These are phyloP conservation scores for Malaclemys terrapin DNA, from an alignment of 2,113 vertebrate species.

Conservation along the genomic window DNA sequence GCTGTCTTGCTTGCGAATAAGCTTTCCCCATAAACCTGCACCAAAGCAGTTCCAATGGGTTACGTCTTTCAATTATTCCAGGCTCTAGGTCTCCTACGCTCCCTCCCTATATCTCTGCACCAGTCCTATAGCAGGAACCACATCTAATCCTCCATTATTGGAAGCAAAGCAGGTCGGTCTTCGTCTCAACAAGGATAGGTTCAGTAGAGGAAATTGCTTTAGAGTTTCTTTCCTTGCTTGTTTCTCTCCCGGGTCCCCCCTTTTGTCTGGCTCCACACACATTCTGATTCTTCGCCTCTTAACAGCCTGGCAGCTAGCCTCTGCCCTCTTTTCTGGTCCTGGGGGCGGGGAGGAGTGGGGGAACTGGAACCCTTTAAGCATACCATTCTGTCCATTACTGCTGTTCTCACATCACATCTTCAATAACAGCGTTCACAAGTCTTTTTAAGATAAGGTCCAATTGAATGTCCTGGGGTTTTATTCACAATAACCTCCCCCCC, in stretches of 20 bases:
- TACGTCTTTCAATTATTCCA: not conserved
- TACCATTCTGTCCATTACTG: not conserved
- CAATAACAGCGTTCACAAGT: not conserved
- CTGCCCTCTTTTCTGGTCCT: not conserved
- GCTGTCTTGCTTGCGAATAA: not conserved
- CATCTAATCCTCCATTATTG: not conserved
- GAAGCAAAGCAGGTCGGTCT: not conserved
- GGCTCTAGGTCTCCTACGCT: not conserved
- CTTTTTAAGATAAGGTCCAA: not conserved
- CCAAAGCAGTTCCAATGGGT: not conserved
- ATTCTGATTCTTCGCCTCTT: not conserved
- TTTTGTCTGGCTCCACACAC: not conserved
- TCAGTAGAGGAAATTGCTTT: not conserved
- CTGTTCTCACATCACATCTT: not conserved
- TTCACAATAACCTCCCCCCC: accelerated
- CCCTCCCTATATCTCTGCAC: not conserved
- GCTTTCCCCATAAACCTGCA: not conserved
- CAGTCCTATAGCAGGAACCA: not conserved
- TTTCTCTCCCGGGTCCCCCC: not conserved
- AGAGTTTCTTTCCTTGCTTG: not conserved
- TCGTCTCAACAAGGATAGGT: not conserved
- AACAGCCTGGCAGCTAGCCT: not conserved
- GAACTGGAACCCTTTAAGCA: not conserved
- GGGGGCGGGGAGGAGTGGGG: too few relatives aligned
- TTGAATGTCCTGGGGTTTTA: not conserved